Evolutionary conservation across 2,797 vertebrate species (phyloP).

Genomic region (Coccyzus lansbergi): DNA sequence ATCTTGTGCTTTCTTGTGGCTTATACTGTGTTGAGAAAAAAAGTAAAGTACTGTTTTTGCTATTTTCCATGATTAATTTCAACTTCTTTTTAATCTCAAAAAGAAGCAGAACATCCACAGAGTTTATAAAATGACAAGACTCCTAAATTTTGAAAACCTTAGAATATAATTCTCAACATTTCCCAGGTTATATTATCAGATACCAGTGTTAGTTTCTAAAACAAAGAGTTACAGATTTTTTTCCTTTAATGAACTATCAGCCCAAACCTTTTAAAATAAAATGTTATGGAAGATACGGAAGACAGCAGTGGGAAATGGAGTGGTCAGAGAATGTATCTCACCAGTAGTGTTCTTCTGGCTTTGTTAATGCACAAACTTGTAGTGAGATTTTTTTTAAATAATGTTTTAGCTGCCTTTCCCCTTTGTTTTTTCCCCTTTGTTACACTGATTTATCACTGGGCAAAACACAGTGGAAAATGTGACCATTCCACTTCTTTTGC

Average conservation of each 20-base stretch:
- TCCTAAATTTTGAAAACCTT: neutral
- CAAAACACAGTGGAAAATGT: neutral
- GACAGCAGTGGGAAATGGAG: neutral
- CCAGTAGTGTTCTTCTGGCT: neutral
- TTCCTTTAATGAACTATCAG: neutral
- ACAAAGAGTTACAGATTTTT: neutral
- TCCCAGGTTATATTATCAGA: neutral
- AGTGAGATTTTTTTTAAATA: neutral
- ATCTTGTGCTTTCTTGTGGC: slow-evolving; percentile 36
- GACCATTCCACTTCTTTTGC: neutral
- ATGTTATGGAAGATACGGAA: neutral
- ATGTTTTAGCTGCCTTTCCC: neutral
- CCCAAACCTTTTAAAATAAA: neutral
- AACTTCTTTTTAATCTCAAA: neutral
- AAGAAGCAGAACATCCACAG: neutral
- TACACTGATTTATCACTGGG: neutral
- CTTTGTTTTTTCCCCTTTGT: neutral
- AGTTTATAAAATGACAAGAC: neutral
- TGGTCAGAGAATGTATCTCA: neutral
- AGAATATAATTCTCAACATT: neutral
- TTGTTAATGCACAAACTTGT: neutral
- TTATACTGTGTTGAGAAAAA: neutral
- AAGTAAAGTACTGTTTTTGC: neutral
- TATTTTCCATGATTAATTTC: neutral
- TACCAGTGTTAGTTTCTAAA: neutral